phyloP scores from a whole-genome alignment of 2,797 vertebrate species.

The Ispidina picta region DNA sequence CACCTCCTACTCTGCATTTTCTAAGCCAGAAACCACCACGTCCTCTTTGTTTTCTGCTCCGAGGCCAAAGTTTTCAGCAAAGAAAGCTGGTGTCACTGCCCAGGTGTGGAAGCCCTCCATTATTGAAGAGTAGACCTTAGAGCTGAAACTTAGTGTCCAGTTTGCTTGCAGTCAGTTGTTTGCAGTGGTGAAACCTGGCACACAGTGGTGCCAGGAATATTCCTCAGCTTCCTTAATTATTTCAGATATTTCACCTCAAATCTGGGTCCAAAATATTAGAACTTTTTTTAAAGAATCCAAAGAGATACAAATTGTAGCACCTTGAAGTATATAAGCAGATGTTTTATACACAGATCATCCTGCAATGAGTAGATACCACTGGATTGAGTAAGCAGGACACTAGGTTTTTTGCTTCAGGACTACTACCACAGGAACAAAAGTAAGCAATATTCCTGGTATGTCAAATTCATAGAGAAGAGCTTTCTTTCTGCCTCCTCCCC shows the following conservation, averaged over 20 bases:
- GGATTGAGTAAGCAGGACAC: slow-evolving; percentile 67
- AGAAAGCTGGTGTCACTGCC: slow-evolving; percentile 87
- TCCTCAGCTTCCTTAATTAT: slow-evolving; percentile 63
- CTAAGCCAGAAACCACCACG: slow-evolving; percentile 82
- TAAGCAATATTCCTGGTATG: slow-evolving; percentile 29
- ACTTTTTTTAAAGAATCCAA: slow-evolving; percentile 53
- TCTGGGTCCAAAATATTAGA: slow-evolving; percentile 76
- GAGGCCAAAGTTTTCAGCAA: slow-evolving; percentile 95
- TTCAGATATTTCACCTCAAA: slow-evolving; percentile 68
- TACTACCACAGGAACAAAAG: slow-evolving; percentile 17
- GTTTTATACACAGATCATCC: slow-evolving; percentile 19
- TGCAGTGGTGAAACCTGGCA: slow-evolving; percentile 68
- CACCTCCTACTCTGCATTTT: slow-evolving; percentile 76
- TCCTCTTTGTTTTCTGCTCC: slow-evolving; percentile 83
- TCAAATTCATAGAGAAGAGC: slow-evolving; percentile 21
- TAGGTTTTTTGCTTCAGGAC: slow-evolving; percentile 69
- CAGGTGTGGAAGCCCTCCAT: slow-evolving; percentile 96
- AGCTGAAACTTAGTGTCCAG: slow-evolving; percentile 68
- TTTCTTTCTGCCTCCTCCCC: background rate
- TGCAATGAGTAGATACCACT: slow-evolving; percentile 11
- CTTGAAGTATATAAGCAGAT: background rate
- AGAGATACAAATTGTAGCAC: slow-evolving; percentile 44
- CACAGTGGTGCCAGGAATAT: slow-evolving; percentile 28
- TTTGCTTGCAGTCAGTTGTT: slow-evolving; percentile 71
- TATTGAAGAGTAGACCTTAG: slow-evolving; percentile 82